Percentiles rank a stretch among this genome's conserved stretches.
Conservation (phyloP, 2,888 invertebrate genomes). For the Anticlea derivata region DNA sequence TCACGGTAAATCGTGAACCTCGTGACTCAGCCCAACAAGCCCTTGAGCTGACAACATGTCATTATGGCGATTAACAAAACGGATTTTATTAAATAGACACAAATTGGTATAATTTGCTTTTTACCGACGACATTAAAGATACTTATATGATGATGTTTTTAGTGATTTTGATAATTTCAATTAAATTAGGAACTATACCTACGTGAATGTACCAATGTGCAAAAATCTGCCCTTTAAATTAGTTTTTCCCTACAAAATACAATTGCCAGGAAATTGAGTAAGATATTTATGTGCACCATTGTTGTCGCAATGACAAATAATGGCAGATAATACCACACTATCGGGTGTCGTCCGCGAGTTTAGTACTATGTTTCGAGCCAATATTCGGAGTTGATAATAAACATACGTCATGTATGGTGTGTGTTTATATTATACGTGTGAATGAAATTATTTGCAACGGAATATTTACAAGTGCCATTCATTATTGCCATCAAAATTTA, state of each 20-base stretch:
- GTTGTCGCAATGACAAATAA: conserved; percentile 81
- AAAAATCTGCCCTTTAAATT: conserved; percentile 13
- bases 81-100: conserved; percentile 30
- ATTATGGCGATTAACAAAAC: conserved; percentile 46
- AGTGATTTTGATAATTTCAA: no score
- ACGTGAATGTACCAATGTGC: neutral
- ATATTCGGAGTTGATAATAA: conserved; percentile 78
- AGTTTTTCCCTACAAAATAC: conserved; percentile 29
- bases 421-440: conserved; percentile 31
- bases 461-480: no score
- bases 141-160: no score
- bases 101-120: conserved; percentile 23
- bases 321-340: conserved; percentile 81
- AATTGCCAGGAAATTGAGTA: conserved; percentile 72
- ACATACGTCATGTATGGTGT: conserved; percentile 58
- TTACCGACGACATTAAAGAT: neutral
- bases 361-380: conserved; percentile 79
- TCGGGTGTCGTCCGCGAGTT: conserved; percentile 77
- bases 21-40: conserved; percentile 46
- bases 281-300: conserved; percentile 73
- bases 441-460: conserved; percentile 20
- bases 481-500: no score
- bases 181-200: neutral
- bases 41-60: conserved; percentile 54
- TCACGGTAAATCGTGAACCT: conserved; percentile 57